These are phyloP conservation scores for Patella ulyssiponensis DNA, from an alignment of 2,888 invertebrate species.

Conservation along the genomic window DNA sequence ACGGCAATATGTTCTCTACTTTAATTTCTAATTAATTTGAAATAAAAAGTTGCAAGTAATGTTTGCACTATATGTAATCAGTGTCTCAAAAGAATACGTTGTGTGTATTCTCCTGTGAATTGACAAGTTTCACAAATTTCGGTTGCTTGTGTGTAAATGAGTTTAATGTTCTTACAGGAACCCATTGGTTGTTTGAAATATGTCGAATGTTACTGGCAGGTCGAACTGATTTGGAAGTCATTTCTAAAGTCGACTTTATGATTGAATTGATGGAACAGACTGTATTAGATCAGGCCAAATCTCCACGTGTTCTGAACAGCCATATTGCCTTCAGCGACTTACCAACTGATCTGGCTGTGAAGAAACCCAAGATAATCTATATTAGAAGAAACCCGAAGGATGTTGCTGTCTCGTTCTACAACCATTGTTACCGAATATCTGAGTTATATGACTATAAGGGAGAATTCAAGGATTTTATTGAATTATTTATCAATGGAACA, in stretches of 20 bases:
- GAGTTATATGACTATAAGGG: constrained; percentile 33
- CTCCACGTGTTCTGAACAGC: neutral
- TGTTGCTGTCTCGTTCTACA: neutral
- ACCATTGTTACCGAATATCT: constrained; percentile 24
- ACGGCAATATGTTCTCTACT: no score
- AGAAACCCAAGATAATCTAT: neutral
- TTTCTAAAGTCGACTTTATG: neutral
- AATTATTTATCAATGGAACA: constrained; percentile 26
- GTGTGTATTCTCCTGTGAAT: no score
- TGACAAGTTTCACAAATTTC: no score
- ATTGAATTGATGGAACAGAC: neutral
- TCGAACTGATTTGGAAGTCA: neutral
- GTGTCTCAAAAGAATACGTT: no score
- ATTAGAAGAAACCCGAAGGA: constrained; percentile 6
- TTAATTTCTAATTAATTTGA: no score
- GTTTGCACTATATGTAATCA: no score
- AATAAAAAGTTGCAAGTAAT: no score
- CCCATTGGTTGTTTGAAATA: neutral
- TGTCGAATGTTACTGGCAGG: neutral
- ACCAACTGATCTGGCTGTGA: neutral
- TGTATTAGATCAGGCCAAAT: neutral
- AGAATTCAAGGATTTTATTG: constrained; percentile 31
- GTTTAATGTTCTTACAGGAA: neutral
- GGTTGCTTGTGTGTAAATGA: neutral
- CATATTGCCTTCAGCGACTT: neutral